Conservation (phyloP, 2,888 invertebrate genomes). For the Melipona bicolor region DNA sequence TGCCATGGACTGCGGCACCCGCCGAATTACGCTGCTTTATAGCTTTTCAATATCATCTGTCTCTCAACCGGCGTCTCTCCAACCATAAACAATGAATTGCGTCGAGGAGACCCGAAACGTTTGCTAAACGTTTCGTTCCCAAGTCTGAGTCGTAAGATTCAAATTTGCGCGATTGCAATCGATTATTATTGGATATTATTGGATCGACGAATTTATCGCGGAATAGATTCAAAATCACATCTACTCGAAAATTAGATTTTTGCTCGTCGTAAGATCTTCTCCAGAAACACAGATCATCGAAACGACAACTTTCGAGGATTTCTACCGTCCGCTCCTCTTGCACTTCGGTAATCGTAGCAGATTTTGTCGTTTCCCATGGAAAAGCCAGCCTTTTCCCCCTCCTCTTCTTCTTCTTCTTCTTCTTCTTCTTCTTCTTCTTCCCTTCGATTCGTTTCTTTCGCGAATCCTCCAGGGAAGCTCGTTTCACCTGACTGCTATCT, state of each 20-base stretch:
- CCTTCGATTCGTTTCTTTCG: conserved; percentile 2
- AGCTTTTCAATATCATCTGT: conserved; percentile 69
- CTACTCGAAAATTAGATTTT: too few relatives aligned
- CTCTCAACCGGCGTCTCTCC: not conserved
- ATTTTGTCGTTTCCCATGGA: conserved; percentile 24
- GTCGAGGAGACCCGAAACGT: not conserved
- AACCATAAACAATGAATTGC: not conserved
- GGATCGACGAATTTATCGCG: not conserved
- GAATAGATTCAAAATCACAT: not conserved
- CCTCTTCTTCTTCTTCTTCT: not conserved
- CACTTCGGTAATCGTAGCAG: conserved; percentile 30
- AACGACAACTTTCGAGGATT: conserved; percentile 17
- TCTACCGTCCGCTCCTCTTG: not conserved
- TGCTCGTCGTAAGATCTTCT: too few relatives aligned
- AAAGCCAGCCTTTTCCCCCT: conserved; percentile 23
- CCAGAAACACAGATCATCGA: not conserved
- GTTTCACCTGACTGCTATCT: conserved; percentile 41
- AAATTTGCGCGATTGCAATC: not conserved
- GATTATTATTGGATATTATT: not conserved
- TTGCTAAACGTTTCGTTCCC: not conserved
- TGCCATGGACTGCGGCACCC: conserved; percentile 70
- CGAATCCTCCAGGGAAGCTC: conserved; percentile 22
- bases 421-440: not conserved
- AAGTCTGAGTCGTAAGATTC: not conserved
- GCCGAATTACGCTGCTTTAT: conserved; percentile 76